Evolutionary conservation across 2,113 vertebrate species (phyloP).

Genomic region (Silurus asotus): DNA sequence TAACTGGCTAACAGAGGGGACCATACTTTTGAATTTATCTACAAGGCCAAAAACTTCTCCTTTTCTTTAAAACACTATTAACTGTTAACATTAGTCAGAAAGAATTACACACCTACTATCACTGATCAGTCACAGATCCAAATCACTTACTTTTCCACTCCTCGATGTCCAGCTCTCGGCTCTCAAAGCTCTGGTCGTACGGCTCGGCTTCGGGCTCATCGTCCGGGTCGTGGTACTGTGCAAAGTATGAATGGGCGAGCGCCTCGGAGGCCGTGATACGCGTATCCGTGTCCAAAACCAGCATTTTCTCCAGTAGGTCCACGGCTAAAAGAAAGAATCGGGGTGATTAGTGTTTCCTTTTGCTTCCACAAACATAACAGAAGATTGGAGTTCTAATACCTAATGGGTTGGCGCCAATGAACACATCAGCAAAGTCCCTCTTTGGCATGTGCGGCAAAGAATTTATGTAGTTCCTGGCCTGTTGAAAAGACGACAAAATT

Average conservation of each 20-base stretch:
- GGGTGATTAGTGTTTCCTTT: background rate
- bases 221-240: conserved; percentile 95
- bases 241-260: conserved; percentile 88
- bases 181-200: conserved; percentile 98
- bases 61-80: background rate
- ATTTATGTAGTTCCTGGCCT: conserved; percentile 98
- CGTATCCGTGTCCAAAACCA: conserved; percentile 96
- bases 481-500: conserved; percentile 43
- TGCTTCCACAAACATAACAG: background rate
- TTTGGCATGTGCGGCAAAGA: conserved; percentile 94
- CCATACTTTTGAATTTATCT: no score
- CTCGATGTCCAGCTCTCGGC: conserved; percentile 92
- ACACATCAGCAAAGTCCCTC: conserved; percentile 97
- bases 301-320: conserved; percentile 96
- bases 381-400: conserved; percentile 73
- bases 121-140: background rate
- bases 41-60: no score
- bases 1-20: no score
- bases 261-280: conserved; percentile 93
- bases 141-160: conserved; percentile 93
- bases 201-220: conserved; percentile 95
- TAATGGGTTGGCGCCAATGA: conserved; percentile 94
- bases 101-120: background rate
- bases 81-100: background rate
- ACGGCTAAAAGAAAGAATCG: conserved; percentile 75